Base-by-base conservation (phyloP, 92 coral and sea anemone genomes). In the Bergia sp. region DNA sequence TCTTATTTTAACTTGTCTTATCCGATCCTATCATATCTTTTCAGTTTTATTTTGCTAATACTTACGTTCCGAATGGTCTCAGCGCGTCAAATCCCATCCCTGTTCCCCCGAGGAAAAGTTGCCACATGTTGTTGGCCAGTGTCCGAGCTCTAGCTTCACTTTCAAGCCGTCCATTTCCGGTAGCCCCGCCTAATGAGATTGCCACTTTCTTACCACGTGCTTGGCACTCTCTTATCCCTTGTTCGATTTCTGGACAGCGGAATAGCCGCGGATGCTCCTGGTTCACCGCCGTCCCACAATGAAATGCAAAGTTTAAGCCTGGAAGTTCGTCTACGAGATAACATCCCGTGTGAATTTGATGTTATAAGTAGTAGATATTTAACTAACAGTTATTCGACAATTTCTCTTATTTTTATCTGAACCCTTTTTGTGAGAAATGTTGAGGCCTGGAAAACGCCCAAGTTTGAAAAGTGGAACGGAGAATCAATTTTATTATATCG, bases 141-240 rank as follows among this genome's bases (percentile, higher is more conserved):
- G 64, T 79, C 55, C 7, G 41, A 13, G 82, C 82, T 79, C 65
- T 37, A 37, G 1, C 41, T 3, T 36, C 41, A 79, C 42, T 79
- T 45, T 8, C 41, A 45, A 79, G 82, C 23, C n/a, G 18, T 79
- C 82, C 82, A 23, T 45, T 79, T 49, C 82, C 82, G 39, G 61
- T 23, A 21, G 82, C 82, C 18, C 82, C 82, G 21, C 82, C 82
- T 66, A 79, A 79, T 8, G 82, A 79, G 82, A 79, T 49, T 79
- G 82, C 21, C 37, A 79, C 82, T 20, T 79, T 79, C 57, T 79
- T 79, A 23, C 82, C 82, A 47, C 82, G 82, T n/a, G 66, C 53
- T n/a, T 79, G 82, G 20, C 82, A 79, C 37, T 79, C 82, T 49
- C 18, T 47, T n/a, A 79, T 79, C n/a, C 82, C 82, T 5, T 79